phyloP scores from a whole-genome alignment of 1,140 invertebrate genomes.

The Drosophila mayri region DNA sequence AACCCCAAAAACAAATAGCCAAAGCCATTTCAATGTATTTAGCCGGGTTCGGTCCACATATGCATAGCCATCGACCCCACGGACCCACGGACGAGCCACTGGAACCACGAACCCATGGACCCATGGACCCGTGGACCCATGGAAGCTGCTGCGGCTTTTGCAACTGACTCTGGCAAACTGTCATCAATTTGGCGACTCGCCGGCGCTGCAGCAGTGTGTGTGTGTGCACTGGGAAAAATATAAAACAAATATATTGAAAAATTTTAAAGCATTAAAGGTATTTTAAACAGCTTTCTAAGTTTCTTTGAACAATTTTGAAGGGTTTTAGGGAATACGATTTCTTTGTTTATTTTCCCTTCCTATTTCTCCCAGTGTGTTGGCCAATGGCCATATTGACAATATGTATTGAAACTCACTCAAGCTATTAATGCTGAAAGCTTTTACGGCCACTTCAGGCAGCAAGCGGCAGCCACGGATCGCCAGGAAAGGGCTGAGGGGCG shows the following conservation, averaged over 20 bases:
- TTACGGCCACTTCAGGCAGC: conserved; percentile 79
- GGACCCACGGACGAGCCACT: conserved; percentile 12
- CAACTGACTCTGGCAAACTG: conserved; percentile 78
- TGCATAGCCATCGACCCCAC: conserved; percentile 54
- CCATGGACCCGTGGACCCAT: conserved; percentile 45
- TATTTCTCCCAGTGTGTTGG: conserved; percentile 47
- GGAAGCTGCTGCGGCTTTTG: conserved; percentile 72
- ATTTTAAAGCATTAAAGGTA: neutral
- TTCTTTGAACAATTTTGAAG: neutral
- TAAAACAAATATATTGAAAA: neutral
- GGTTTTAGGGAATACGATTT: neutral
- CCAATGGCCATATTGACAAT: conserved; percentile 82
- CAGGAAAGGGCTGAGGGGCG: neutral
- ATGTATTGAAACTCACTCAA: conserved; percentile 83
- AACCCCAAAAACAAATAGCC: conserved; percentile 78
- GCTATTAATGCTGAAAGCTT: conserved; percentile 82
- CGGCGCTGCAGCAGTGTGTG: conserved; percentile 32
- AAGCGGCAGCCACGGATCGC: conserved; percentile 19
- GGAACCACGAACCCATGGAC: conserved; percentile 14
- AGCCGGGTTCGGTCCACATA: conserved; percentile 71
- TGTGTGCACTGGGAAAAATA: conserved; percentile 29
- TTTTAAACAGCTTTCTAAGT: neutral
- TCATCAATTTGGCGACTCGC: conserved; percentile 76
- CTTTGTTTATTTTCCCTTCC: neutral
- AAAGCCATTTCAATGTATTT: conserved; percentile 82